phyloP scores from a whole-genome alignment of 2,797 vertebrate genomes.

The Pantherophis vulpinus region DNA sequence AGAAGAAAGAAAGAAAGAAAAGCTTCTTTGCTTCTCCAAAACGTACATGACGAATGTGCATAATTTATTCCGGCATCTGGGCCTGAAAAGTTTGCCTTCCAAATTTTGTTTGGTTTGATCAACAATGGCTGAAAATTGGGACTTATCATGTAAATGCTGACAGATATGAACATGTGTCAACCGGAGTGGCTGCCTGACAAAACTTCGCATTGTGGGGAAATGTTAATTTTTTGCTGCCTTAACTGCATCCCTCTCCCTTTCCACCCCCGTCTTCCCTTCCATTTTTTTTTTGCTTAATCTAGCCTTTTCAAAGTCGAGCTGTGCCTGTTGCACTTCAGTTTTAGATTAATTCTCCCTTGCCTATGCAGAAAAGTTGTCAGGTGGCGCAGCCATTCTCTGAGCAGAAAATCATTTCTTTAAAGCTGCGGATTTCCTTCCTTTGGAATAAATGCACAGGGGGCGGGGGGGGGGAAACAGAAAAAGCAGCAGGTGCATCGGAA shows the following conservation, averaged over 20 bases:
- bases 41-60: slow-evolving; percentile 71
- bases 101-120: slow-evolving; percentile 69
- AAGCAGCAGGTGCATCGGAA: neutral
- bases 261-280: accelerated
- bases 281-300: slow-evolving; percentile 53
- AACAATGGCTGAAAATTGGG: slow-evolving; percentile 71
- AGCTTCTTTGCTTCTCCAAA: slow-evolving; percentile 60
- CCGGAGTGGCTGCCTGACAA: slow-evolving; percentile 66
- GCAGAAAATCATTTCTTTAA: neutral
- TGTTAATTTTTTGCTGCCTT: slow-evolving; percentile 43
- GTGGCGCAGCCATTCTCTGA: neutral
- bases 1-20: neutral
- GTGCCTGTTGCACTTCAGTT: slow-evolving; percentile 41
- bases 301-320: slow-evolving; percentile 43
- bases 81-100: slow-evolving; percentile 70
- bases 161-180: slow-evolving; percentile 66
- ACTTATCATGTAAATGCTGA: slow-evolving; percentile 72
- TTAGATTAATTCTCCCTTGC: slow-evolving; percentile 45
- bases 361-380: slow-evolving; percentile 51
- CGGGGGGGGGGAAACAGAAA: neutral
- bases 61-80: slow-evolving; percentile 74
- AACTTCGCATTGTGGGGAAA: slow-evolving; percentile 71
- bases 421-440: neutral
- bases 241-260: slow-evolving; percentile 41
- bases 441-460: neutral